A percentile compares a stretch with the other conserved stretches of the same genome.
Evolutionary conservation across 2,888 invertebrate genomes (phyloP).

Genomic region (Coleophora deauratella): DNA sequence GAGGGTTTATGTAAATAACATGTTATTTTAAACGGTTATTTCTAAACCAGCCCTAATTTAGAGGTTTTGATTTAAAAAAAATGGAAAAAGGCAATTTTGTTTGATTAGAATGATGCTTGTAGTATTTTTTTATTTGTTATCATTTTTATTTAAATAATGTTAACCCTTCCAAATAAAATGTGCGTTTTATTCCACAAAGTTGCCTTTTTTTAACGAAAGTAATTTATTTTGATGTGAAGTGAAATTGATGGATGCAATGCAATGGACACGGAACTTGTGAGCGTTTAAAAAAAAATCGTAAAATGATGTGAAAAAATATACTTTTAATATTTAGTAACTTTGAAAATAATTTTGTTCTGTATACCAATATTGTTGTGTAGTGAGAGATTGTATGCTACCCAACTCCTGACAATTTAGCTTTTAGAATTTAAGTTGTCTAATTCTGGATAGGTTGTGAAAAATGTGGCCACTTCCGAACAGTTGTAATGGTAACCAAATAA

Average conservation of each 20-base stretch:
- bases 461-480: too few relatives aligned
- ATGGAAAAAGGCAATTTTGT: conserved; percentile 1
- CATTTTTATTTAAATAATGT: neutral
- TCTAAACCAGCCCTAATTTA: too few relatives aligned
- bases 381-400: too few relatives aligned
- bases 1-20: conserved; percentile 1
- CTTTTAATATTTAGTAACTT: too few relatives aligned
- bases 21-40: too few relatives aligned
- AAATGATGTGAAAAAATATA: neutral
- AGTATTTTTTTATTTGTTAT: neutral
- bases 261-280: conserved; percentile 1
- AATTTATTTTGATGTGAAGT: conserved; percentile 1
- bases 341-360: too few relatives aligned
- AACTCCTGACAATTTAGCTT: too few relatives aligned
- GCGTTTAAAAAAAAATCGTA: conserved; percentile 1
- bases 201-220: conserved; percentile 1
- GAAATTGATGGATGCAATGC: too few relatives aligned
- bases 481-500: too few relatives aligned
- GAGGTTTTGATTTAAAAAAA: neutral
- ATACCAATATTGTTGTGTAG: too few relatives aligned
- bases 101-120: neutral
- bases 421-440: too few relatives aligned
- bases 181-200: conserved; percentile 1
- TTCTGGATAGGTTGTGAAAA: too few relatives aligned
- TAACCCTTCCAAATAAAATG: neutral